Base-by-base conservation (phyloP, 2,113 vertebrate species). In the Otus sunia region DNA sequence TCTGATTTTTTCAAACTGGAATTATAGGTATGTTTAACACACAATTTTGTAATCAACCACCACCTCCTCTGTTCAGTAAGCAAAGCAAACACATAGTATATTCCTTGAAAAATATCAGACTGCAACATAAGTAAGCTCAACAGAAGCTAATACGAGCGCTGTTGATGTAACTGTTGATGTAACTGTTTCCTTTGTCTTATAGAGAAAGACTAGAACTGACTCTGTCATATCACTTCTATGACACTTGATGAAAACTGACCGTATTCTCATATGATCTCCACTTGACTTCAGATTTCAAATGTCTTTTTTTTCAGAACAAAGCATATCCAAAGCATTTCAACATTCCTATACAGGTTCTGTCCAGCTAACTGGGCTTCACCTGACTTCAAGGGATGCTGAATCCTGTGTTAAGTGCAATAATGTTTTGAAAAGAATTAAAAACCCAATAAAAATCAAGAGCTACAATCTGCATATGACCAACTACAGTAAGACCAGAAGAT, bases 21-120 rank as follows among this genome's bases (percentile, higher is more conserved):
- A 87, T 88, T 88, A 92, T 15, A 96, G 75, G 72, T 69, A 89
- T 52, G 41, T 92, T 92, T 76, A 92, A 92, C 64, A 86, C 39
- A 77, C 0, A 6, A 88, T 55, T 53, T 91, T 10, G 27, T 39
- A 74, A 93, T 73, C 79, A 74, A 49, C 34, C 55, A 68, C 52
- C 89, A 86, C 37, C 72, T 62, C 59, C 29, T 85, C 64, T 92
- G 19, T 62, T 92, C 81, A 58, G 27, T 34, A 82, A 88, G 56
- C 59, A 72, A 86, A 60, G 67, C 55, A 66, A 90, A 87, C 52
- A 89, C 55, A 26, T 0, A 58, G n/a, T 4, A 36, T 69, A 58
- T 68, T 47, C 56, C 77, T 50, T 73, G 83, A 83, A 76, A 95
- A 91, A 79, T 29, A 93, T 11, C 58, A 47, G 59, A 79, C 36